A percentile compares a stretch with the other conserved stretches of the same genome.
Evolutionary conservation across 2,797 vertebrate genomes (phyloP).

Genomic region (Percopsis omiscomaycus): DNA sequence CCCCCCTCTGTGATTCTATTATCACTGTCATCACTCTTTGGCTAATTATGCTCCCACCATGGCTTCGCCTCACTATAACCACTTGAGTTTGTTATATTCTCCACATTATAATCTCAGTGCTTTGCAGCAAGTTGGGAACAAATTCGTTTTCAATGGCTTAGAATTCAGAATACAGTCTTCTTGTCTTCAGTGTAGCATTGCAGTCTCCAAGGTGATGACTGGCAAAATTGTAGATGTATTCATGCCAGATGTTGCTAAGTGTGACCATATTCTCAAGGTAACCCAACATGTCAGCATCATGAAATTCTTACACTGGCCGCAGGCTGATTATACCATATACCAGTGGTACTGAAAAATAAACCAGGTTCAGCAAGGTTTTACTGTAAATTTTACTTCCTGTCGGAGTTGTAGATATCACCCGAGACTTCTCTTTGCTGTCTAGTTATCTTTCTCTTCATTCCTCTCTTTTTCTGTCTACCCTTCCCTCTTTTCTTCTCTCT

Average conservation of each 20-base stretch:
- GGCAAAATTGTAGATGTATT: conserved; percentile 14
- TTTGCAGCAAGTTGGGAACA: conserved; percentile 2
- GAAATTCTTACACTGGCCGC: conserved; percentile 7
- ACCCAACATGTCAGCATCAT: conserved; percentile 6
- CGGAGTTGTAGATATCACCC: no score
- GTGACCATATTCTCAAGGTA: background rate
- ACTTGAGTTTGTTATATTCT: conserved; percentile 14
- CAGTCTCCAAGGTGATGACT: conserved; percentile 2
- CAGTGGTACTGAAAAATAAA: no score
- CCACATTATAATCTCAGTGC: conserved; percentile 17
- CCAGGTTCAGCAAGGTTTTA: no score
- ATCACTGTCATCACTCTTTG: conserved; percentile 55
- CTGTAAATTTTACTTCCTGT: no score
- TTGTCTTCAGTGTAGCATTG: conserved; percentile 5
- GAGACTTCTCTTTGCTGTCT: no score
- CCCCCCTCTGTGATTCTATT: conserved; percentile 54
- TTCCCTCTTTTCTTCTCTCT: conserved; percentile 18
- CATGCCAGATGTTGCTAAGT: conserved; percentile 4
- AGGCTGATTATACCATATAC: background rate
- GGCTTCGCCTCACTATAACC: no score
- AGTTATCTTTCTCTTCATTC: conserved; percentile 3
- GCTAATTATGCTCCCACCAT: conserved; percentile 45
- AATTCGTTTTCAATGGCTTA: background rate
- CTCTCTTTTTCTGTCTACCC: conserved; percentile 27
- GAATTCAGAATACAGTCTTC: background rate